A percentile compares a stretch with the other conserved stretches of the same genome.
These are phyloP conservation scores for Esox niger DNA, from an alignment of 2,113 vertebrate genomes.

Conservation along the genomic window DNA sequence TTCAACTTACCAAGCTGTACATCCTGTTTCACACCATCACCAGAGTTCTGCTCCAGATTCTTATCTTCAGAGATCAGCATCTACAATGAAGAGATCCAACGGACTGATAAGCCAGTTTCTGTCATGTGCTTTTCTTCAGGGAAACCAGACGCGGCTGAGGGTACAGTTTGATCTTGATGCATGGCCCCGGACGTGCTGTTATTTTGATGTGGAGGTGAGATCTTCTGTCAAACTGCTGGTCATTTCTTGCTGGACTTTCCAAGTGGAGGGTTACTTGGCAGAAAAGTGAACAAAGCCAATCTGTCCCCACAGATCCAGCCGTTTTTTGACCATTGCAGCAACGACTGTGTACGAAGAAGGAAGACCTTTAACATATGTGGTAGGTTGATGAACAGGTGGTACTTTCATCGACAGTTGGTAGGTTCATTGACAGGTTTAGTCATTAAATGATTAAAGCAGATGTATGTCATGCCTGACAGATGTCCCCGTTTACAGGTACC, in stretches of 20 bases:
- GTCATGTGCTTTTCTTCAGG: background rate
- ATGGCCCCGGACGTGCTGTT: conserved; percentile 19
- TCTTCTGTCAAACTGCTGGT: background rate
- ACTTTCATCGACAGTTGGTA: conserved; percentile 16
- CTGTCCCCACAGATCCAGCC: conserved; percentile 65
- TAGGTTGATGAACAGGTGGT: conserved; percentile 17
- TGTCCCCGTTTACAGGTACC: background rate
- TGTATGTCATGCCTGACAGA: background rate
- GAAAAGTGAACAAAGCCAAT: background rate
- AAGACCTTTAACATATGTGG: conserved; percentile 29
- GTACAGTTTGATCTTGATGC: conserved; percentile 26
- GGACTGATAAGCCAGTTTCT: background rate
- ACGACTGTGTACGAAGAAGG: conserved; percentile 58
- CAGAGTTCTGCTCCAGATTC: background rate
- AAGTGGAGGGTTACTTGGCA: background rate
- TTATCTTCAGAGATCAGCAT: background rate
- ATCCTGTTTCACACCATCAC: background rate
- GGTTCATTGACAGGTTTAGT: background rate
- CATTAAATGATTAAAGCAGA: background rate
- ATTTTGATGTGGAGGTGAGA: conserved; percentile 49
- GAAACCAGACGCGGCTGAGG: conserved; percentile 13
- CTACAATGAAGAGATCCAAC: too few relatives aligned
- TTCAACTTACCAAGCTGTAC: background rate
- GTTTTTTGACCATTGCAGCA: conserved; percentile 57
- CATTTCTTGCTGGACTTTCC: background rate